Percentiles rank a stretch among this genome's conserved stretches.
phyloP scores from a whole-genome alignment of 1,140 invertebrate species.

The Aphaenogaster floridana region DNA sequence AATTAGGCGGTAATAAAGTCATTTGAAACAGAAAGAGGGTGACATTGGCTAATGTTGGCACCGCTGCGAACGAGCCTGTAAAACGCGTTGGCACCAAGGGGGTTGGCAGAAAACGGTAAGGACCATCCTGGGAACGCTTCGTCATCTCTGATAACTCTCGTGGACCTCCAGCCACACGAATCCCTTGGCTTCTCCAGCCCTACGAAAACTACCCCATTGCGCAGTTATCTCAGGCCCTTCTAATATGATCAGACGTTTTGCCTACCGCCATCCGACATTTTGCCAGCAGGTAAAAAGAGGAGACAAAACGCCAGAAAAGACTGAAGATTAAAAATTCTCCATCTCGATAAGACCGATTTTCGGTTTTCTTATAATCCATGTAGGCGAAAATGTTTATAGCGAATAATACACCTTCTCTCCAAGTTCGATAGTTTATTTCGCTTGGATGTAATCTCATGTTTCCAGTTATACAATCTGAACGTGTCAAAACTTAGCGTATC shows the following conservation, averaged over 20 bases:
- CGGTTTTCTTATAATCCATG: not conserved
- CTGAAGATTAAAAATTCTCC: slow-evolving; percentile 66
- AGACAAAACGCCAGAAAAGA: slow-evolving; percentile 8
- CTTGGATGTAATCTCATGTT: not conserved
- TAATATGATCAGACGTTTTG: slow-evolving; percentile 63
- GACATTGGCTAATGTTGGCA: slow-evolving; percentile 56
- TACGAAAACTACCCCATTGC: slow-evolving; percentile 59
- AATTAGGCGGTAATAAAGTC: slow-evolving; percentile 49
- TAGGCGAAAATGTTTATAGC: not conserved
- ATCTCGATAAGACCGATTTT: slow-evolving; percentile 47
- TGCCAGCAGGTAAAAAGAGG: slow-evolving; percentile 29
- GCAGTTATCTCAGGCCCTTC: slow-evolving; percentile 70
- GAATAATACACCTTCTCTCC: not conserved
- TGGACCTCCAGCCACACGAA: slow-evolving; percentile 63
- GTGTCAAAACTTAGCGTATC: not conserved
- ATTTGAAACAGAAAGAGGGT: slow-evolving; percentile 35
- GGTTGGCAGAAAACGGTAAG: slow-evolving; percentile 78
- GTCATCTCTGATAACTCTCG: slow-evolving; percentile 83
- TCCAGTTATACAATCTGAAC: not conserved
- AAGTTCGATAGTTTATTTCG: not conserved
- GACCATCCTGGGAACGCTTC: slow-evolving; percentile 81
- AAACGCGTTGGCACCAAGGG: slow-evolving; percentile 18
- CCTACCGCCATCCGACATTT: slow-evolving; percentile 56
- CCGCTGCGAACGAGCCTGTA: slow-evolving; percentile 57
- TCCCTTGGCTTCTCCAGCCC: slow-evolving; percentile 64